These are phyloP conservation scores for Sialia sialis DNA, from an alignment of 2,113 vertebrate genomes.

Conservation along the genomic window DNA sequence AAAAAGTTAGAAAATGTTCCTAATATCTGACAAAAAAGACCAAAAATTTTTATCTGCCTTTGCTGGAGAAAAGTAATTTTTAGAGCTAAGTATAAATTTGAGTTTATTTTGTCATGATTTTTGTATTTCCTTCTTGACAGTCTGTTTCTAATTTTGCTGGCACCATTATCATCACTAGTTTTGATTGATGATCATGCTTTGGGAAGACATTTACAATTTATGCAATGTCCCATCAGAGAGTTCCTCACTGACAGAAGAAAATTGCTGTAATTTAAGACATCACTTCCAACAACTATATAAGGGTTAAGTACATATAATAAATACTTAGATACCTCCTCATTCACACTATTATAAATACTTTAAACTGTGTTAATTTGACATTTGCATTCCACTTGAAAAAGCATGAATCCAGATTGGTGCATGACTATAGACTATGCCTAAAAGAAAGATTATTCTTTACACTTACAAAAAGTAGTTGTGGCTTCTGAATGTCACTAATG, in stretches of 20 bases:
- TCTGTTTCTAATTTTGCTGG: neutral
- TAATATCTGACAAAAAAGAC: neutral
- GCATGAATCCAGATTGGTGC: neutral
- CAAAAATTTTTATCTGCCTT: neutral
- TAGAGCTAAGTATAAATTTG: neutral
- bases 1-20: neutral
- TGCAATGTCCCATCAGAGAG: neutral
- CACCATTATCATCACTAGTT: neutral
- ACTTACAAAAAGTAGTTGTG: neutral
- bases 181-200: neutral
- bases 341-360: neutral
- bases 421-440: neutral
- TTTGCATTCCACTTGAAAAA: neutral
- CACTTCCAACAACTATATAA: neutral
- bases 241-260: neutral
- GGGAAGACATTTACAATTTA: conserved; percentile 4
- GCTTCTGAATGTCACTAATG: neutral
- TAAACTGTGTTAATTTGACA: neutral
- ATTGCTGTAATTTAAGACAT: neutral
- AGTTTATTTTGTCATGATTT: neutral
- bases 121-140: conserved; percentile 1
- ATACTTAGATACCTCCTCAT: neutral
- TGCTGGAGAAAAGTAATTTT: neutral
- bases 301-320: neutral
- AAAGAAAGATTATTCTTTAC: neutral